phyloP scores from a whole-genome alignment of 1,140 invertebrate genomes.

The Meloidogyne hapla region DNA sequence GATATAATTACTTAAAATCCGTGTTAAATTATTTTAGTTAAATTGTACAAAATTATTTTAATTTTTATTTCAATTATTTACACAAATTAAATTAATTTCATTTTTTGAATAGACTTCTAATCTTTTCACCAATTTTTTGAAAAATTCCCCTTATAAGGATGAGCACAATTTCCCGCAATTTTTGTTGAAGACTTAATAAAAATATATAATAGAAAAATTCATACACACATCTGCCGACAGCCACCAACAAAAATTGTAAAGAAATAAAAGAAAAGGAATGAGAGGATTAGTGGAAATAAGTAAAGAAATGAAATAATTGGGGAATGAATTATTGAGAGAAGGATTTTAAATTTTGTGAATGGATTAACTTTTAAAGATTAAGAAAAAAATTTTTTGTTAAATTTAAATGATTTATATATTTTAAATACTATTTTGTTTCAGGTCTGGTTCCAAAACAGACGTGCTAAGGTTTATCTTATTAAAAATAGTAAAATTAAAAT shows the following conservation, averaged over 20 bases:
- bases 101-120: too few species aligned
- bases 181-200: not conserved
- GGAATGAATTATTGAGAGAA: not conserved
- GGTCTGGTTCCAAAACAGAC: constrained; percentile 56
- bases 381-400: not conserved
- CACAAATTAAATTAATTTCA: too few species aligned
- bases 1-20: too few species aligned
- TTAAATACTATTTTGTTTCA: constrained; percentile 17
- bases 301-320: constrained; percentile 5
- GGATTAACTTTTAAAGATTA: constrained; percentile 7
- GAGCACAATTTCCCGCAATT: constrained; percentile 31
- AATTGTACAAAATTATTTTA: too few species aligned
- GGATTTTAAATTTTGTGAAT: not conserved
- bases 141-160: not conserved
- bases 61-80: too few species aligned
- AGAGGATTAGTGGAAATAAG: constrained; percentile 20
- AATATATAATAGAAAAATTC: not conserved
- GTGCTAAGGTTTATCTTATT: constrained; percentile 36
- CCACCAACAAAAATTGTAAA: not conserved
- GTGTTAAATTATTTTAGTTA: too few species aligned
- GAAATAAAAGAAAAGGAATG: constrained; percentile 1
- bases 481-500: too few species aligned
- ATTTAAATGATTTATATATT: not conserved
- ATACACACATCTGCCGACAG: constrained; percentile 28
- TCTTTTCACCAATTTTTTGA: not conserved